Base-by-base conservation (phyloP, 2,797 vertebrate genomes). In the Scolopax bukidnonensis region DNA sequence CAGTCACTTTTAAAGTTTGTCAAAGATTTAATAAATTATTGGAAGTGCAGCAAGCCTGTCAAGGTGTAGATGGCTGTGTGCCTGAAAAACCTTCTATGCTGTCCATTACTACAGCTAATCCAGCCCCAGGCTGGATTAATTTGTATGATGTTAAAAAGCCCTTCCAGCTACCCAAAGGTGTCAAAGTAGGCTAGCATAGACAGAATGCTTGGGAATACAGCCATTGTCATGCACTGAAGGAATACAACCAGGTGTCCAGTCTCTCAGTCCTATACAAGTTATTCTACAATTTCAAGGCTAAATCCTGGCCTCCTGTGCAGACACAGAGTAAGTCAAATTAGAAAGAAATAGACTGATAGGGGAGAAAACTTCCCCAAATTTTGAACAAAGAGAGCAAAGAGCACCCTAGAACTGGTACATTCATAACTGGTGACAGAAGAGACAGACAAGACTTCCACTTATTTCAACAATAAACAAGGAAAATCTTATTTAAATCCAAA, bases 51-150 rank as follows among this genome's bases (percentile, higher is more conserved):
- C 74, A 93, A 95, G 63, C 83, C 92, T 96, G 96, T 97, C 96
- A 97, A 95, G 67, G 78, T 91, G 59, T 93, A 93, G 93, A 82
- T 86, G 93, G 40, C 95, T 94, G 48, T 84, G 71, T 93, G 95
- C 90, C 90, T 94, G 95, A 86, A 96, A 97, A 93, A 51, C 88
- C 75, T 97, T 97, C 91, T 74, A 89, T 67, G 70, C 94, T 95
- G 96, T 94, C 96, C 96, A 93, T 96, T 95, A 77, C 77, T 43
- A 60, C 56, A 91, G 76, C 85, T 97, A 96, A 97, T 97, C 93
- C 94, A 95, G 96, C 95, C 89, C 12, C 43, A 89, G 95, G 95
- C 95, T 96, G 94, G 95, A 96, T 97, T 97, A 97, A 97, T 95
- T 95, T 96, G 83, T 95, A 53, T 90, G 88, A 95, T 96, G 87